Evolutionary conservation across 2,797 vertebrate species (phyloP).

Genomic region (Typhlichthys subterraneus): DNA sequence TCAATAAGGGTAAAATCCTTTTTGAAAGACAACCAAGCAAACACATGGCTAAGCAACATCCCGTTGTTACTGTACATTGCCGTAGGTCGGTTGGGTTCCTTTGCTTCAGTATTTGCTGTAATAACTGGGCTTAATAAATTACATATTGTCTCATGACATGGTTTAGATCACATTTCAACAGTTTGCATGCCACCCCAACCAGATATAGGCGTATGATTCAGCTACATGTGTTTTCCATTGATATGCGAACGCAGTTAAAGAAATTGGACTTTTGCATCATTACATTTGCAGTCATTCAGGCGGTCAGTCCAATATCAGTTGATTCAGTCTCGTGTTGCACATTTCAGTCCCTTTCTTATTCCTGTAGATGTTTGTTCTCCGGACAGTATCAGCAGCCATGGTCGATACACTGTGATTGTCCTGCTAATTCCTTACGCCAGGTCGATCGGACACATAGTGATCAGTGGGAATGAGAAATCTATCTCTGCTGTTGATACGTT

Average conservation of each 20-base stretch:
- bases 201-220: constrained; percentile 51
- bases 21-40: constrained; percentile 23
- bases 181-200: constrained; percentile 43
- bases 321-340: constrained; percentile 12
- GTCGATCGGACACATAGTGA: constrained; percentile 70
- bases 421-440: constrained; percentile 57
- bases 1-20: constrained; percentile 32
- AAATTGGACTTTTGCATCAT: constrained; percentile 30
- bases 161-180: constrained; percentile 23
- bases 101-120: no score
- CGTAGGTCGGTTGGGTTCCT: no score
- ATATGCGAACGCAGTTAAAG: constrained; percentile 41
- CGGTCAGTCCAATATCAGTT: constrained; percentile 43
- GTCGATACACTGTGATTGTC: constrained; percentile 46
- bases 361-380: constrained; percentile 34
- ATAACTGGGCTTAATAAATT: constrained; percentile 10
- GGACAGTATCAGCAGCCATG: constrained; percentile 24
- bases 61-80: not conserved
- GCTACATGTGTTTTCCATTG: constrained; percentile 40
- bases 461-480: constrained; percentile 72
- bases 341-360: constrained; percentile 15
- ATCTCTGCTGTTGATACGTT: constrained; percentile 57
- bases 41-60: no score
- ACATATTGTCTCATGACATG: constrained; percentile 2
- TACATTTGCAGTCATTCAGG: constrained; percentile 45